These are phyloP conservation scores for Noctuana brunneofusca DNA, from an alignment of 2,888 invertebrate species.

Conservation along the genomic window DNA sequence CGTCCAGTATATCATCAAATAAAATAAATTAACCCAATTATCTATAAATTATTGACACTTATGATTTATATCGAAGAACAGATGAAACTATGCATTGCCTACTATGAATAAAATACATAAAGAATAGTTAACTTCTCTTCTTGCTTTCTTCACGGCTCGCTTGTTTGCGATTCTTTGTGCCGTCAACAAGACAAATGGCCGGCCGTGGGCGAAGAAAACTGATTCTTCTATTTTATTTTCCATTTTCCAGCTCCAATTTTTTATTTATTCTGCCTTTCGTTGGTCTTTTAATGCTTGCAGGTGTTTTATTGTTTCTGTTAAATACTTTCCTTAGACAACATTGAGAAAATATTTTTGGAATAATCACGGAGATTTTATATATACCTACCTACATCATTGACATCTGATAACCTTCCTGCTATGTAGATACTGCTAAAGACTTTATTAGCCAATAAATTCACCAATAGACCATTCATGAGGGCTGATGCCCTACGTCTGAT, in stretches of 20 bases:
- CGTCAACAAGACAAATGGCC: conserved; percentile 49
- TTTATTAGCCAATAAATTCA: too few species aligned
- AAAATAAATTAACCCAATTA: background rate
- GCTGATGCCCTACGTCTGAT: too few species aligned
- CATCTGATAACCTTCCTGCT: too few species aligned
- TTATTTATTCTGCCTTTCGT: conserved; percentile 10
- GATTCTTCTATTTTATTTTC: conserved; percentile 40
- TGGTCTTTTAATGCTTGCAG: background rate
- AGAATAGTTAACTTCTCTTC: background rate
- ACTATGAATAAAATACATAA: background rate
- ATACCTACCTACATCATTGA: too few species aligned
- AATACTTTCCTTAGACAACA: too few species aligned
- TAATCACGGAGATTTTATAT: too few species aligned
- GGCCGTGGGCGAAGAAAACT: conserved; percentile 41
- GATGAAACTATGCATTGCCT: background rate
- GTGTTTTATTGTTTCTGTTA: background rate
- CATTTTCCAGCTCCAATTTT: conserved; percentile 35
- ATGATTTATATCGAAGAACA: background rate
- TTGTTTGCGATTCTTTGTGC: conserved; percentile 46
- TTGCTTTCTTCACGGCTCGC: conserved; percentile 9
- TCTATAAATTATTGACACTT: background rate
- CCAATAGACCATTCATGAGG: too few species aligned
- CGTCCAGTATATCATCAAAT: too few species aligned
- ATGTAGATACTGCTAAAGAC: too few species aligned
- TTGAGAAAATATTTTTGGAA: too few species aligned